A percentile compares a stretch with the other conserved stretches of the same genome.
phyloP scores from a whole-genome alignment of 2,888 invertebrate genomes.

The Bugulina stolonifera region DNA sequence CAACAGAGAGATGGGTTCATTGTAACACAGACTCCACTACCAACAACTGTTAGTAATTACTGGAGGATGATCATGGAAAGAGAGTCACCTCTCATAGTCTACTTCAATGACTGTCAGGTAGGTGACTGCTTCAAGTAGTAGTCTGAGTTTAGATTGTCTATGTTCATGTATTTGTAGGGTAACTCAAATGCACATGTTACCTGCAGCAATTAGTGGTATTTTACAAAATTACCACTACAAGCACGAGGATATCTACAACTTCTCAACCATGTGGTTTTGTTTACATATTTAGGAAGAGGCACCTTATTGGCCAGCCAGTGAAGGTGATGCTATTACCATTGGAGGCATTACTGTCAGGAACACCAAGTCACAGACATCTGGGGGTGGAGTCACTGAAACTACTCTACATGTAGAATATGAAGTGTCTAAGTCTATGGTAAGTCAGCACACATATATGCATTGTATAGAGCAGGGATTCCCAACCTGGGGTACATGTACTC shows the following conservation, averaged over 20 bases:
- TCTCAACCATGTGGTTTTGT: no score
- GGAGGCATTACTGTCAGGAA: neutral
- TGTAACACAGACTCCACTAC: conserved; percentile 50
- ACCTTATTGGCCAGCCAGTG: neutral
- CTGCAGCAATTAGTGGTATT: no score
- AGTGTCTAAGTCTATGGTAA: neutral
- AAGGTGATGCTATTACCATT: neutral
- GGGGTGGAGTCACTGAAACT: neutral
- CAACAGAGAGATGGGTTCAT: conserved; percentile 38
- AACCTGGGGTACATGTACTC: no score
- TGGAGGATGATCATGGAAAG: conserved; percentile 36
- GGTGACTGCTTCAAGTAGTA: no score
- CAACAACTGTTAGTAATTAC: conserved; percentile 46
- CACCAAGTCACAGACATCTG: neutral
- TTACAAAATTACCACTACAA: no score
- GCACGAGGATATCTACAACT: no score
- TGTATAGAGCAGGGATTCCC: no score
- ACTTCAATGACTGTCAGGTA: conserved; percentile 20
- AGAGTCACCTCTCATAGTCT: neutral
- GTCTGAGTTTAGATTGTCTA: no score
- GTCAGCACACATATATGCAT: no score
- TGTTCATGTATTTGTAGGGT: no score
- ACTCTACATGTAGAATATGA: neutral
- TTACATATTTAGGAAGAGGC: neutral
- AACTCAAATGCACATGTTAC: no score